A percentile compares a stretch with the other conserved stretches of the same genome.
Evolutionary conservation across 2,113 vertebrate species (phyloP).

Genomic region (Rhegmatorhina hoffmannsi): DNA sequence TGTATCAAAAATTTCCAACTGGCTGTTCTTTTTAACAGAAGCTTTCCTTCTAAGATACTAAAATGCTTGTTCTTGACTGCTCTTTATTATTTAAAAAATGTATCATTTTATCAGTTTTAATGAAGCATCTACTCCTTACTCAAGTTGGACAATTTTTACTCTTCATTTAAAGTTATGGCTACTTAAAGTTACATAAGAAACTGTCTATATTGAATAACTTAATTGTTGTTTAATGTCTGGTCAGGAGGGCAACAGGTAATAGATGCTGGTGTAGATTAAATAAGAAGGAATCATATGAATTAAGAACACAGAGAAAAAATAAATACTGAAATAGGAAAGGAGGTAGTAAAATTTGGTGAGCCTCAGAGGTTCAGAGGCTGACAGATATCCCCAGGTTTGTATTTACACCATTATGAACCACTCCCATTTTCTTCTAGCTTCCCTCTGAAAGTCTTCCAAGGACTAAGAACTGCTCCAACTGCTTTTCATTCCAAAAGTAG

Average conservation of each 20-base stretch:
- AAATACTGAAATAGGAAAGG: background rate
- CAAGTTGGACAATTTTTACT: background rate
- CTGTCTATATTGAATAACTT: background rate
- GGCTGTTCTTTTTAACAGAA: background rate
- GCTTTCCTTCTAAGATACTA: background rate
- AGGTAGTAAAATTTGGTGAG: background rate
- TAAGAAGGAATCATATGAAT: background rate
- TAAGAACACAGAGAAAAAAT: background rate
- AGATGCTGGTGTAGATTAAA: background rate
- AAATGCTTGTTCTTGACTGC: background rate
- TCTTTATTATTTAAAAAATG: background rate
- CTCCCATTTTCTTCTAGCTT: background rate
- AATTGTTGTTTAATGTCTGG: background rate
- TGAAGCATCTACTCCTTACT: background rate
- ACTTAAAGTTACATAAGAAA: background rate
- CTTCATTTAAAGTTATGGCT: background rate
- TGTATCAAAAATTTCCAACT: background rate
- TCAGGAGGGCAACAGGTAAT: background rate
- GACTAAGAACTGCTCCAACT: background rate
- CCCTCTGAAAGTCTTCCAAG: background rate
- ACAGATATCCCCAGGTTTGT: background rate
- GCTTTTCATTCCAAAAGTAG: constrained; percentile 21
- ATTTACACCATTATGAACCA: background rate
- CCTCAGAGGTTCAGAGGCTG: background rate
- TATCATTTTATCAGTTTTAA: background rate